Base-by-base conservation (phyloP, 2,888 invertebrate species). In the Punctoribates punctum region DNA sequence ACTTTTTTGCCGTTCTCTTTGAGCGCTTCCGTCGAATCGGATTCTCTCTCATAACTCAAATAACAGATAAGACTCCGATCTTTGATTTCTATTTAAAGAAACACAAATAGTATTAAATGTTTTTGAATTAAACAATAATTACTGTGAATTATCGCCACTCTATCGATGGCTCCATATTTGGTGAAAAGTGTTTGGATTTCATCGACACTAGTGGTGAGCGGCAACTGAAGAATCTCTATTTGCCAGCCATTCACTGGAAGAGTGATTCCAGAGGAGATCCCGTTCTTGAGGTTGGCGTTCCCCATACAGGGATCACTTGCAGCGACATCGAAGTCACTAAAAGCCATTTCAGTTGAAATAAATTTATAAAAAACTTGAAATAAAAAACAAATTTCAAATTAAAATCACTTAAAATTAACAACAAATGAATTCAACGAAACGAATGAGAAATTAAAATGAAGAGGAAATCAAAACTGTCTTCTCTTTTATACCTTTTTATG, bases 211-310 rank as follows among this genome's bases (percentile, higher is more conserved):
- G 72, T 48, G 6, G 8, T 46, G 0, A 48, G 4, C 9, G 72
- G 72, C 27, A 72, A 15, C 23, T 48, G 4, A 0, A 48, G 20
- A 23, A 72, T 9, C 15, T 72, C 72, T 4, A 72, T 2, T 0
- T 72, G 75, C 48, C 70, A 75, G 4, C 72, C 70, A 72, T 25
- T 51, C 11, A 0, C 5, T 13, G 57, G 54, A 34, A 29, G 17
- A 20, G 3, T 15, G 11, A 54, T 2, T 6, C 54, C 54, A n/a
- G 3, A n/a, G 13, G n/a, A 54, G 4, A 23, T 5, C 8, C 6
- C 2, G 9, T 20, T 54, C 23, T n/a, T 20, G 8, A n/a, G 15
- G 51, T n/a, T n/a, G n/a, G 54, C 23, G 3, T 54, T 54, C 1
- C 3, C 11, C 15, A 57, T 8, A n/a, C 23, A 9, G 20, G 57